phyloP scores from a whole-genome alignment of 2,113 vertebrate genomes.

The Oreochromis niloticus region DNA sequence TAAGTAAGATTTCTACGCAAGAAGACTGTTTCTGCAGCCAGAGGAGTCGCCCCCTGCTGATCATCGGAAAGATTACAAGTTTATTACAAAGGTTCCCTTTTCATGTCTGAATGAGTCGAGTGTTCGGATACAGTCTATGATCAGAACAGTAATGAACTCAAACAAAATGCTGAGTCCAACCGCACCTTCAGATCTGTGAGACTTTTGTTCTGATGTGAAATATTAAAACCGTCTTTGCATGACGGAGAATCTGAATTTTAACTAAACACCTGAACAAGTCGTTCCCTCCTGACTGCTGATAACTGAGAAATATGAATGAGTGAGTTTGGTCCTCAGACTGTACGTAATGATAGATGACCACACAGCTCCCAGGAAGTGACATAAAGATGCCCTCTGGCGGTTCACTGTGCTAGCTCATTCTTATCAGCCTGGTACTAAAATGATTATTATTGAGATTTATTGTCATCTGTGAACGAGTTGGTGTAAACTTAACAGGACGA shows the following conservation, averaged over 20 bases:
- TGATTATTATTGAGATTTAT: too few species aligned
- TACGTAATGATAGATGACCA: too few species aligned
- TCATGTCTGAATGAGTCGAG: neutral
- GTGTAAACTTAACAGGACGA: too few species aligned
- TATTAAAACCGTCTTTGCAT: neutral
- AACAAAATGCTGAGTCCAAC: neutral
- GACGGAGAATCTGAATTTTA: fast-evolving
- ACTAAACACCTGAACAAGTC: neutral
- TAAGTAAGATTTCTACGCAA: neutral
- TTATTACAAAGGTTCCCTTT: neutral
- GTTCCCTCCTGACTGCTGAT: neutral
- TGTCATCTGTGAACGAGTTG: too few species aligned
- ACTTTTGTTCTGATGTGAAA: neutral
- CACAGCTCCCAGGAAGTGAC: too few species aligned
- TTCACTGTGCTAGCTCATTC: too few species aligned
- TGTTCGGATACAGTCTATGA: neutral
- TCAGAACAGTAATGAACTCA: neutral
- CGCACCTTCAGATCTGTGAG: neutral
- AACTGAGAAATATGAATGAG: too few species aligned
- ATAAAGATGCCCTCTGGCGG: too few species aligned
- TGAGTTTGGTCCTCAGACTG: too few species aligned
- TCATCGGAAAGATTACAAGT: neutral
- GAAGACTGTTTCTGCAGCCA: neutral
- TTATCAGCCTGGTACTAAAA: too few species aligned
- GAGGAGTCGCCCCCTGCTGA: neutral